Percentiles rank a stretch among this genome's conserved stretches.
Evolutionary conservation across 1,140 invertebrate species (phyloP).

Genomic region (Drosophila yakuba): DNA sequence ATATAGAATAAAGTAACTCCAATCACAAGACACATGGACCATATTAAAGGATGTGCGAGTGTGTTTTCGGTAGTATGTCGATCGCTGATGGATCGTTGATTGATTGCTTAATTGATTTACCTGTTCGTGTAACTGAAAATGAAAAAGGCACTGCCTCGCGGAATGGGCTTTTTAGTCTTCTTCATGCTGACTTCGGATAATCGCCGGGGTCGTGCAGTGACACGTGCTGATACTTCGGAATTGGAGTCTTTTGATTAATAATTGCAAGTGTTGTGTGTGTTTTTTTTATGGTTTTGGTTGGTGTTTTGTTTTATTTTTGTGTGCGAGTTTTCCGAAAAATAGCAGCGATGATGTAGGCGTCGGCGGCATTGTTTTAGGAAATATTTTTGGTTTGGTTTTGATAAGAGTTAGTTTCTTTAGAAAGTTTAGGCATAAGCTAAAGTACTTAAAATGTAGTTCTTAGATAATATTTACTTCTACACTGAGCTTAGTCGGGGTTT

Average conservation of each 20-base stretch:
- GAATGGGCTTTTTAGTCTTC: slow-evolving; percentile 96
- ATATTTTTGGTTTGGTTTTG: slow-evolving; percentile 54
- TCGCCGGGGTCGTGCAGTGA: slow-evolving; percentile 92
- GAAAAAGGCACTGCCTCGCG: slow-evolving; percentile 96
- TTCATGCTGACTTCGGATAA: slow-evolving; percentile 96
- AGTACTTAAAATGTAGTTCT: slow-evolving; percentile 23
- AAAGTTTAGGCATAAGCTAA: slow-evolving; percentile 54
- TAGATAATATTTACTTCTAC: slow-evolving; percentile 25
- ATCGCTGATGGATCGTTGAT: slow-evolving; percentile 49
- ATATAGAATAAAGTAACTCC: slow-evolving; percentile 35
- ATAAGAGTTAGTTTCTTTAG: slow-evolving; percentile 52
- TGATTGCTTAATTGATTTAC: slow-evolving; percentile 88
- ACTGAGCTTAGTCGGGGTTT: slow-evolving; percentile 22
- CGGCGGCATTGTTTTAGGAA: slow-evolving; percentile 62
- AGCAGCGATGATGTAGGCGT: slow-evolving; percentile 46
- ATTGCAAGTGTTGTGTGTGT: slow-evolving; percentile 34
- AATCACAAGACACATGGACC: slow-evolving; percentile 50
- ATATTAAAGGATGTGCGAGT: slow-evolving; percentile 28
- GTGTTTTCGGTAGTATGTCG: slow-evolving; percentile 26
- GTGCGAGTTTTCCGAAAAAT: slow-evolving; percentile 30
- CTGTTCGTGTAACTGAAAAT: slow-evolving; percentile 97
- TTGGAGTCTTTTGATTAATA: slow-evolving; percentile 80
- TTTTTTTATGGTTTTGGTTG: slow-evolving; percentile 38
- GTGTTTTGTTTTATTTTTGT: slow-evolving; percentile 25
- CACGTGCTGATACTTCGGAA: slow-evolving; percentile 78